Evolutionary conservation across 64 coral and sea anemone species (phyloP), one percentile per base, ranked within the genome.

Genomic region (Catalaphyllia jardinei): DNA sequence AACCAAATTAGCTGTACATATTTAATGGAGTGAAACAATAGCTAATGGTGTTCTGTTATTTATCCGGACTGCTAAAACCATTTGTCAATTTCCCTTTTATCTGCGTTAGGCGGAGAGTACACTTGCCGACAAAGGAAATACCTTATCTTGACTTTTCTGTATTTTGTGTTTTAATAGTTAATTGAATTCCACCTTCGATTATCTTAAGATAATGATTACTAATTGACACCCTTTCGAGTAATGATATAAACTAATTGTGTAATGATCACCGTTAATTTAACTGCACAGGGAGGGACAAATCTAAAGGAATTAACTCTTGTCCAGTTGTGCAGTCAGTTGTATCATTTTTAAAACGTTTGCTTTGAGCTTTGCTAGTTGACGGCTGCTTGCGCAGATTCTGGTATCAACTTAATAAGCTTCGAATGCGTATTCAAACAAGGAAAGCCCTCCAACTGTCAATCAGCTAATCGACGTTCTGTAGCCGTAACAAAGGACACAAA

Each of bases 81-180:
- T 89, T 93, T 93, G 92, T 93, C 92, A 93, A 88, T 52, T 93
- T 60, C 55, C 78, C 92, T 93, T 93, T 93, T 93, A 93, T 93
- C 92, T 93, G 24, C 10, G 39, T 65, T 89, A 89, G 88, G 92
- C 87, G 86, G 78, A 88, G 60, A 76, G 79, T 82, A 89, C 49
- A 80, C 87, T 72, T 52, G 87, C 92, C 95, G 95, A 93, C 95
- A 96, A 90, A 88, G 95, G 76, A 92, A 90, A 81, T 55, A 52
- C 85, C 85, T 93, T 96, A 91, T 93, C 95, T 92, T 67, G 79
- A 91, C 87, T 88, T 96, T 93, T 88, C 86, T 93, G 81, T 93
- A 96, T 91, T 96, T 96, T 96, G 69, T 96, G 95, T 96, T 93
- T 96, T 96, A 90, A 96, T 96, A 93, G 95, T 93, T 93, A 96